Conservation (phyloP, 2,113 vertebrate genomes). For the Symphodus melops region DNA sequence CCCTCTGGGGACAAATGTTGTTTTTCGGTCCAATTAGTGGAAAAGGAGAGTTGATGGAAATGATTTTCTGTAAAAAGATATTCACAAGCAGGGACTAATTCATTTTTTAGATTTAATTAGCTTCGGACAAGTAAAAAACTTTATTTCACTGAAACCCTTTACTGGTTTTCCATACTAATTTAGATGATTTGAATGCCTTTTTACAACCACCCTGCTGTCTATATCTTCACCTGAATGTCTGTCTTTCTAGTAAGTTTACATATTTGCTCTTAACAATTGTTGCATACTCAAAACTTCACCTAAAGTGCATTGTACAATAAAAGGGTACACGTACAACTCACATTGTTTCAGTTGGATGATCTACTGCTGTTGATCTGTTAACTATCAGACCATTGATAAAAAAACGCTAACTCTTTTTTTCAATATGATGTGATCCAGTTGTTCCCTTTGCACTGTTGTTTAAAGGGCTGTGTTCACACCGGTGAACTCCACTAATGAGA, state of each 20-base stretch:
- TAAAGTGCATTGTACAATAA: neutral
- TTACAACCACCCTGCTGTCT: neutral
- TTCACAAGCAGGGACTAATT: neutral
- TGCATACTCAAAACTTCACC: neutral
- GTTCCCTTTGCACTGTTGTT: too few species aligned
- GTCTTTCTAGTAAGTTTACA: neutral
- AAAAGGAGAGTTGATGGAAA: conserved; percentile 13
- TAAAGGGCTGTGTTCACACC: too few species aligned
- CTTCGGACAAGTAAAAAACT: neutral
- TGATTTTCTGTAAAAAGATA: conserved; percentile 9
- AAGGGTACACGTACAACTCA: neutral
- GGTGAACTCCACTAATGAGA: too few species aligned
- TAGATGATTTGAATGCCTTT: neutral
- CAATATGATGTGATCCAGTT: too few species aligned
- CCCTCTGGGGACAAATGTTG: conserved; percentile 36
- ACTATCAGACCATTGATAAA: too few species aligned
- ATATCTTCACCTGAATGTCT: neutral
- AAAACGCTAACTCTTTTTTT: too few species aligned
- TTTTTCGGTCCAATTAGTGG: conserved; percentile 47
- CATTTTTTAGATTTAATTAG: neutral
- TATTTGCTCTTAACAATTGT: neutral
- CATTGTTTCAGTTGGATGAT: too few species aligned
- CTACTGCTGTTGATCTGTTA: too few species aligned
- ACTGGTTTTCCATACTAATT: neutral
- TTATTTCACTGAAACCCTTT: neutral